A percentile compares a stretch with the other conserved stretches of the same genome.
Evolutionary conservation across 2,113 vertebrate genomes (phyloP).

Genomic region (Lathamus discolor): DNA sequence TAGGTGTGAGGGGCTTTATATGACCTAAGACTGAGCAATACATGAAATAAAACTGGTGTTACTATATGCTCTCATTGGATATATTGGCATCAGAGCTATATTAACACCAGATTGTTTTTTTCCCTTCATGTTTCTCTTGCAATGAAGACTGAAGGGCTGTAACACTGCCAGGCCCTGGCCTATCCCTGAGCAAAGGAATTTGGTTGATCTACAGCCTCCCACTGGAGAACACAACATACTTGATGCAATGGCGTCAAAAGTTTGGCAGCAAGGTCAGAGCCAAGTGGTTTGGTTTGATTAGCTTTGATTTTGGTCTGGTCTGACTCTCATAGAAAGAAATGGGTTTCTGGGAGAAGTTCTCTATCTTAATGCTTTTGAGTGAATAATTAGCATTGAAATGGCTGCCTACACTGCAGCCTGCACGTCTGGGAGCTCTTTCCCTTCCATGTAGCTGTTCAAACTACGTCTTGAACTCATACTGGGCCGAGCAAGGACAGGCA

Average conservation of each 20-base stretch:
- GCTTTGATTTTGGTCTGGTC: background rate
- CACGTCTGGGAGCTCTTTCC: background rate
- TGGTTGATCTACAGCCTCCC: background rate
- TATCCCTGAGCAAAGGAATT: background rate
- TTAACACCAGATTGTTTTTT: background rate
- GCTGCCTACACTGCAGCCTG: background rate
- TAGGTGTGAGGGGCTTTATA: background rate
- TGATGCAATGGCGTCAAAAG: background rate
- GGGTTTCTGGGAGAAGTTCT: background rate
- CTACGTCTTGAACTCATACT: background rate
- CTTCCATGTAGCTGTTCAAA: background rate
- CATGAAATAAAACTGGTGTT: background rate
- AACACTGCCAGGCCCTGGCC: background rate
- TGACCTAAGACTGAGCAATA: background rate
- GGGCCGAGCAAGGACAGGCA: background rate
- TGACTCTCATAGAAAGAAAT: background rate
- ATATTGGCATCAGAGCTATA: background rate
- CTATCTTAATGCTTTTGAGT: background rate
- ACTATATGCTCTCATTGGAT: background rate
- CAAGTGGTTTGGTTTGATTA: background rate
- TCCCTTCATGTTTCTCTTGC: background rate
- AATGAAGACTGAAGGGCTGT: background rate
- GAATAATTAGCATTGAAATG: background rate
- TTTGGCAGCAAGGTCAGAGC: background rate
- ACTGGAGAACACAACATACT: fast-evolving